Base-by-base conservation (phyloP, 1,140 invertebrate species). In the Ylistrum balloti region DNA sequence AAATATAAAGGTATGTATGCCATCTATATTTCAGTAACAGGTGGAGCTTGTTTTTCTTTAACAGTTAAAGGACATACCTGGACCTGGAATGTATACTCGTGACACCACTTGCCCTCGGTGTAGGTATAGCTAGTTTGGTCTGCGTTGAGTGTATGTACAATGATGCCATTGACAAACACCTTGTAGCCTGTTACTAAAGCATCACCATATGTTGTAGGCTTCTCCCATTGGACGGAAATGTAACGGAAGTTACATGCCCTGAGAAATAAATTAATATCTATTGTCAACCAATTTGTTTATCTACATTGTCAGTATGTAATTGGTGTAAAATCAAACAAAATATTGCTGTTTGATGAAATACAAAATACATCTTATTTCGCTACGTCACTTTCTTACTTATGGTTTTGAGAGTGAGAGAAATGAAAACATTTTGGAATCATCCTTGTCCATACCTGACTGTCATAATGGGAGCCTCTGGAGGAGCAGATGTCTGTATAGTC, bases 221-320 rank as follows among this genome's bases (percentile, higher is more conserved):
- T 95, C n/a, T 96, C 95, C 96, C 96, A 96, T 89, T 96, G 95
- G 85, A 96, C 94, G 20, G 96, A 95, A 88, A 96, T 95, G 92
- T 96, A 96, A 20, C 95, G 96, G 94, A 96, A 96, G 89, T 96
- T 96, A 89, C 95, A 95, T 7, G 96, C 96, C 91, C 96, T 96
- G 91, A 15, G 93, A 93, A 56, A 88, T 32, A 90, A 34, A 32
- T 22, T 88, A 9, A 32, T 33, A 28, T n/a, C n/a, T n/a, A n/a
- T n/a, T n/a, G n/a, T n/a, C n/a, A n/a, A n/a, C n/a, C n/a, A n/a
- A n/a, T n/a, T n/a, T n/a, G n/a, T n/a, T n/a, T n/a, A n/a, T n/a
- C n/a, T n/a, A 38, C 35, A 38, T 38, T 13, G 13, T 7, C 35
- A 38, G 35, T 38, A 13, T 38, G 13, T 38, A 38, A 13, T 38